Base-by-base conservation (phyloP, 2,113 vertebrate genomes). In the Amia ocellicauda region DNA sequence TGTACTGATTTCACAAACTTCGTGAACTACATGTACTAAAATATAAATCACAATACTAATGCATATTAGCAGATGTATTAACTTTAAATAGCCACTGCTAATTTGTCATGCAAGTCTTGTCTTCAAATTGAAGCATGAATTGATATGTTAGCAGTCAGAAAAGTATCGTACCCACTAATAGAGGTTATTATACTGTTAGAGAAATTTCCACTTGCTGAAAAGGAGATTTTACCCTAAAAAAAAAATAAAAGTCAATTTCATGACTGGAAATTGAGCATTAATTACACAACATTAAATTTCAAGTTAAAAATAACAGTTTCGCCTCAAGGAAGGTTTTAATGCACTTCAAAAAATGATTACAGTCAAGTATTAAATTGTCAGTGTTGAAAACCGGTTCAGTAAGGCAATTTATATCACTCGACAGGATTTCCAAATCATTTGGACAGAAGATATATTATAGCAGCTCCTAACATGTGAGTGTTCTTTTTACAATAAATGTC, bases 361-460 rank as follows among this genome's bases (percentile, higher is more conserved):
- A 70, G 83, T 83, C 81, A 81, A 84, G 83, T 80, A 71, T 81
- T 83, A 85, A 86, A 85, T 80, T 82, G 79, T 78, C 81, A 77
- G 62, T 58, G 69, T 63, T 59, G 51, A 76, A 74, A 81, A n/a
- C 73, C 70, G 78, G 73, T 69, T 69, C 61, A 62, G 70, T 82
- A 80, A 71, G 68, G 74, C 74, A 68, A 78, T 66, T 79, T 80
- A 85, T 82, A 80, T 70, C 64, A 72, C 76, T 85, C 78, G 74
- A 83, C 86, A 79, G 78, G 62, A 69, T 76, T 67, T 80, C 71
- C 31, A 7, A 7, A 36, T 36, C 31, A 36, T 36, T 36, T 36
- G 31, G 11, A 36, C 5, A 36, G 11, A 10, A 36, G 31, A 36
- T 36, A 36, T 4, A 36, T 36, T 10, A 36, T 10, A 36, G 31